Percentiles rank a stretch among this genome's conserved stretches.
These are phyloP conservation scores for Neoitamus cyanurus DNA, from an alignment of 2,888 invertebrate species.

Conservation along the genomic window DNA sequence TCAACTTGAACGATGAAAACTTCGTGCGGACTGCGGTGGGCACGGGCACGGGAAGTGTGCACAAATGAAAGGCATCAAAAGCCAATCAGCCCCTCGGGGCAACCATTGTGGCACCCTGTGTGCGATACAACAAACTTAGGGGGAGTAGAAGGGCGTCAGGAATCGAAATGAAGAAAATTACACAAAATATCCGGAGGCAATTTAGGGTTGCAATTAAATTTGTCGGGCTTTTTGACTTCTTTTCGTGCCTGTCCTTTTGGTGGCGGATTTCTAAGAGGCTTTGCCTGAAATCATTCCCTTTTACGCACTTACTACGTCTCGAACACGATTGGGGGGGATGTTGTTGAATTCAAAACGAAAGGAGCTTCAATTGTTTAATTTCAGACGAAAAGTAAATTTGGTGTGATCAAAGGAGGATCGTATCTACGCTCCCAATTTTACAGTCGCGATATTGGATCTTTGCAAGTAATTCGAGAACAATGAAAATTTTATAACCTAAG, in stretches of 20 bases:
- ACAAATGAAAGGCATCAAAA: neutral
- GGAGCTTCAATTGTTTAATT: too few species aligned
- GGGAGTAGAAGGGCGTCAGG: neutral
- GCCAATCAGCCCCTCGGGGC: neutral
- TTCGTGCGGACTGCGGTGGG: neutral
- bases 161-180: neutral
- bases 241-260: neutral
- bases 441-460: too few species aligned
- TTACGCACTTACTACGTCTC: neutral
- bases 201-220: slow-evolving; percentile 17
- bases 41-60: neutral
- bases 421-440: too few species aligned
- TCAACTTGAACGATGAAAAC: neutral
- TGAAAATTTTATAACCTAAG: too few species aligned
- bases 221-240: neutral
- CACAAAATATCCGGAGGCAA: neutral
- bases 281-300: neutral
- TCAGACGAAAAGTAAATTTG: too few species aligned
- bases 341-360: neutral
- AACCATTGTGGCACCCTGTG: neutral
- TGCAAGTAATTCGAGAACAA: too few species aligned
- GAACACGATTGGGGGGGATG: neutral
- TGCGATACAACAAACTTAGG: neutral
- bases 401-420: too few species aligned
- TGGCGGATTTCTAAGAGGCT: neutral